Base-by-base conservation (phyloP, 2,797 vertebrate genomes). In the Diplodus sargus region DNA sequence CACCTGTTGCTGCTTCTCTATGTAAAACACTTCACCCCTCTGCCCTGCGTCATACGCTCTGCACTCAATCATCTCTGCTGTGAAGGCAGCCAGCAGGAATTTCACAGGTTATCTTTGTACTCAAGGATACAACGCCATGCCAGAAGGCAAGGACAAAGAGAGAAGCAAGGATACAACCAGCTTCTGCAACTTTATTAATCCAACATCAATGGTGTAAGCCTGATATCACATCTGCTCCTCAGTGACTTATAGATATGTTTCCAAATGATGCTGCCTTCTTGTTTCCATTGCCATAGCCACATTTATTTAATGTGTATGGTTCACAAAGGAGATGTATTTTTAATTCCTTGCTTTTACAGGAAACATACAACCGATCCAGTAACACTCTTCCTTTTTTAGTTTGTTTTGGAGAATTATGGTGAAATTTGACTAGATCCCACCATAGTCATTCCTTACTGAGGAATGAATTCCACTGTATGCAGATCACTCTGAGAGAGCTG, bases 21-120 rank as follows among this genome's bases (percentile, higher is more conserved):
- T 53, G 15, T 30, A 20, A 60, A 74, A 70, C 17, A 15, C 34
- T 23, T 61, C 22, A 52, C 10, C 67, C 49, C 54, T 64, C 54
- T 45, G 18, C 17, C 23, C 28, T 89, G 83, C 57, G 78, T 91
- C 87, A 91, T 48, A 67, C 25, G 39, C 73, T 42, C 80, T 72
- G 77, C 49, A 39, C 20, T 47, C 51, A 78, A 83, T 72, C 13
- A 57, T 75, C 62, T 62, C 4, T 0, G 15, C 34, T 2, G 3
- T 43, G 34, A 76, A 88, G 65, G 72, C 77, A 83, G 75, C 83
- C 70, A 63, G 65, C 58, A 65, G 68, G 85, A 90, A 91, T 91
- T 88, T 90, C 86, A 90, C 90, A 86, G 70, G 78, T 83, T 90
- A 91, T 90, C 83, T 91, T 90, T 88, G 67, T 85, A 53, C 56